A percentile compares a stretch with the other conserved stretches of the same genome.
Conservation (phyloP, 2,888 invertebrate genomes). For the Parasteatoda lunata region DNA sequence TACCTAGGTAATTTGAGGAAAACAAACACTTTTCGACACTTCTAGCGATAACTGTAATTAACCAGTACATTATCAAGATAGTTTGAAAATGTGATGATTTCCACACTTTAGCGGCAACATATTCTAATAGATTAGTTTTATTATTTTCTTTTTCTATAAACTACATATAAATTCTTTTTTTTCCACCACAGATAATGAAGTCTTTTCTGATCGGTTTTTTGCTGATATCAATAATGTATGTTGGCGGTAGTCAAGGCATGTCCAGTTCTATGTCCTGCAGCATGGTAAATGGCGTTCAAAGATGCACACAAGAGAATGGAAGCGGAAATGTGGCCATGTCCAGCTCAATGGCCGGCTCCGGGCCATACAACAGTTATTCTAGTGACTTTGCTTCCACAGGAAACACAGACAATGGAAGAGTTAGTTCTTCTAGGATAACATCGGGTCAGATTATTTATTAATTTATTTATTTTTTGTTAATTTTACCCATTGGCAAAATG, state of each 20-base stretch:
- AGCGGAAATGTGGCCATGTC: constrained; percentile 18
- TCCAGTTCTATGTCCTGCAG: constrained; percentile 41
- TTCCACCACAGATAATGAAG: constrained; percentile 17
- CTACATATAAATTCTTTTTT: too few species aligned
- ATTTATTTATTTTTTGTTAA: too few species aligned
- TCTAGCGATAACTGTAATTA: too few species aligned
- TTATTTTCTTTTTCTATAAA: too few species aligned
- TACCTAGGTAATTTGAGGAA: too few species aligned
- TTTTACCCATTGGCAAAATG: too few species aligned
- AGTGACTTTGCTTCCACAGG: constrained; percentile 13
- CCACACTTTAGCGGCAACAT: too few species aligned
- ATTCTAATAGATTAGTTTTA: too few species aligned
- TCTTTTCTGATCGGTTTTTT: constrained; percentile 7
- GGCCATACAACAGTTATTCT: background rate
- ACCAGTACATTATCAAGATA: too few species aligned
- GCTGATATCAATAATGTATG: constrained; percentile 20
- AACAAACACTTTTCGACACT: too few species aligned
- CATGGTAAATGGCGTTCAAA: constrained; percentile 18
- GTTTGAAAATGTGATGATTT: too few species aligned
- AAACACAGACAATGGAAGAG: background rate
- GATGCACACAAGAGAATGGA: constrained; percentile 7
- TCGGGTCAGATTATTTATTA: background rate
- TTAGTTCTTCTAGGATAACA: background rate
- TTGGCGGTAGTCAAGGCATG: background rate
- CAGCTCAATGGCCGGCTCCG: background rate